Evolutionary conservation across 2,888 invertebrate genomes (phyloP).

Genomic region (Hyposoter didymator): DNA sequence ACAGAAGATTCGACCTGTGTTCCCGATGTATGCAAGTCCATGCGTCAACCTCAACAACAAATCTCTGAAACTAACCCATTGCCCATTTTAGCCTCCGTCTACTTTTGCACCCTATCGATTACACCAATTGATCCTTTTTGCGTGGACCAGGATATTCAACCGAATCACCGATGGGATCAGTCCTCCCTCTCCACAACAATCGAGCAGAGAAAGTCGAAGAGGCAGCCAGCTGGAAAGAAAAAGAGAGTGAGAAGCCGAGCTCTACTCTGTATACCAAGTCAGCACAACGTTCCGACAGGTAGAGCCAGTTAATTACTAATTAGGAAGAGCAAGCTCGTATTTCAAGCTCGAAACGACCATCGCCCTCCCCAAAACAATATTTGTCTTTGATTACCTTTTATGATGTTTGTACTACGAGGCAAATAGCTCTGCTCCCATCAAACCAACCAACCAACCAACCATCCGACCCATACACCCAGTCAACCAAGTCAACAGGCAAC

Average conservation of each 20-base stretch:
- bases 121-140: constrained; percentile 1
- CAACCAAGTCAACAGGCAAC: constrained; percentile 43
- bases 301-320: constrained; percentile 74
- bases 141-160: background rate
- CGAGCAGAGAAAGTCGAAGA: background rate
- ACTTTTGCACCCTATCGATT: constrained; percentile 35
- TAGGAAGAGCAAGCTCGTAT: constrained; percentile 74
- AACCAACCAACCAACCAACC: constrained; percentile 18
- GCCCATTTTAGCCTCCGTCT: constrained; percentile 52
- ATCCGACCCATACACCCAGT: constrained; percentile 32
- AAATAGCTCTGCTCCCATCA: constrained; percentile 70
- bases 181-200: background rate
- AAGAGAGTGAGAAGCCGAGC: background rate
- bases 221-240: background rate
- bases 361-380: constrained; percentile 73
- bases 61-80: constrained; percentile 53
- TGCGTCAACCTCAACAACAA: constrained; percentile 72
- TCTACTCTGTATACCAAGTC: background rate
- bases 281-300: constrained; percentile 40
- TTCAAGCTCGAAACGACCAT: constrained; percentile 71
- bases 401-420: constrained; percentile 72
- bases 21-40: constrained; percentile 78
- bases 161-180: background rate
- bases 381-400: constrained; percentile 78
- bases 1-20: constrained; percentile 71